Percentiles rank a stretch among this genome's conserved stretches.
Conservation (phyloP, 2,797 vertebrate species). For the Eulemur mongoz region DNA sequence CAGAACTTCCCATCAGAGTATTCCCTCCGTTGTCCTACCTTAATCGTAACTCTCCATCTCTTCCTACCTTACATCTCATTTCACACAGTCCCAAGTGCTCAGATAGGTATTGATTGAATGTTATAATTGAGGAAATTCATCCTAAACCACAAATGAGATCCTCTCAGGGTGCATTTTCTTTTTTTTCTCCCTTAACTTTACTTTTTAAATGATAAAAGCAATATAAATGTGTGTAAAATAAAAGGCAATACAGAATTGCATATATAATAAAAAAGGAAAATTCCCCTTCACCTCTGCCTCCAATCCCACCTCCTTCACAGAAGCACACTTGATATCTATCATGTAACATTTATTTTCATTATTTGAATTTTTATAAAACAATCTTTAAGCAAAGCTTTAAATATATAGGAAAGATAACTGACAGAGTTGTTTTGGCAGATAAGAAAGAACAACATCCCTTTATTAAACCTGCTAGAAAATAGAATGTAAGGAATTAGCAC, state of each 20-base stretch:
- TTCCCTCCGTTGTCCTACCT: not conserved
- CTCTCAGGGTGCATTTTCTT: not conserved
- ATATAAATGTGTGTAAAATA: not conserved
- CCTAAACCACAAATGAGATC: constrained; percentile 8
- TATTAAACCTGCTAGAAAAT: not conserved
- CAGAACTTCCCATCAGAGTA: not conserved
- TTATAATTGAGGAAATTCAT: not conserved
- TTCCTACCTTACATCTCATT: not conserved
- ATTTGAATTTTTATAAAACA: not conserved
- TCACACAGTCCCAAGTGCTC: not conserved
- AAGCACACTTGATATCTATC: not conserved
- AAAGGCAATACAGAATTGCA: not conserved
- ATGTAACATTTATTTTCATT: constrained; percentile 11
- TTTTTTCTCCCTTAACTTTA: not conserved
- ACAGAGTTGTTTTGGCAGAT: not conserved
- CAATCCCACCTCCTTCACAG: not conserved
- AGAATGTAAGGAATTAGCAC: not conserved
- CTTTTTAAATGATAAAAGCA: constrained; percentile 28
- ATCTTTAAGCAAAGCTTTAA: not conserved
- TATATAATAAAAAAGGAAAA: constrained; percentile 34
- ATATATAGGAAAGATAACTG: constrained; percentile 12
- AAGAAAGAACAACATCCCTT: not conserved
- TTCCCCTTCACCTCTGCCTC: not conserved
- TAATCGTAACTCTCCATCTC: not conserved
- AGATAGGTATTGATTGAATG: not conserved